These are phyloP conservation scores for Camelus dromedarius DNA, from an alignment of 2,113 vertebrate species.

Conservation along the genomic window DNA sequence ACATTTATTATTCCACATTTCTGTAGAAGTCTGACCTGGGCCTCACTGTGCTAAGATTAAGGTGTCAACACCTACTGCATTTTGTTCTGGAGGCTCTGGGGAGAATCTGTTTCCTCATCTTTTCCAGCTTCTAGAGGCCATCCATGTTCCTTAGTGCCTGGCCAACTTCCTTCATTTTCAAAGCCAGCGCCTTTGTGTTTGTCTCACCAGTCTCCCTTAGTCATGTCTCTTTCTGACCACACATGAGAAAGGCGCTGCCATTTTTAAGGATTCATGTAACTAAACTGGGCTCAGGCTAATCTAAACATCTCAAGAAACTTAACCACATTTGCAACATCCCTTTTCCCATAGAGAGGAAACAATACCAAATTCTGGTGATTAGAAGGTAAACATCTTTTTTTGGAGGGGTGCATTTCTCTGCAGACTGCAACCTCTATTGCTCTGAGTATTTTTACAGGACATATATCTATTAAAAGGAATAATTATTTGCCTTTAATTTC, in stretches of 20 bases:
- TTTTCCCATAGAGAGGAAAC: background rate
- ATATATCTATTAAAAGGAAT: background rate
- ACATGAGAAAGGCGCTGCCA: background rate
- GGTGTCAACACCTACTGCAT: fast-evolving
- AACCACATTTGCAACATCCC: background rate
- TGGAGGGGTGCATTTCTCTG: fast-evolving
- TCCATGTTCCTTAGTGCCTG: background rate
- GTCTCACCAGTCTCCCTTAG: background rate
- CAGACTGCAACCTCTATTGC: background rate
- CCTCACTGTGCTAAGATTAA: background rate
- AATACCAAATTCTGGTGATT: background rate
- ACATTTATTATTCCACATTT: background rate
- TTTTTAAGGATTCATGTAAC: background rate
- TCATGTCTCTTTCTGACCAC: background rate
- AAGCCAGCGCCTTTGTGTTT: background rate
- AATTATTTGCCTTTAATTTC: background rate
- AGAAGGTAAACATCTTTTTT: fast-evolving
- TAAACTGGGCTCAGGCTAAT: background rate
- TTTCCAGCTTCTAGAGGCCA: background rate
- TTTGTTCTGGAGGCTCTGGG: background rate
- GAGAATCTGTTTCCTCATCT: background rate
- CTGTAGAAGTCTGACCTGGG: background rate
- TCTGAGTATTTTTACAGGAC: background rate
- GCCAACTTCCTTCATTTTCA: background rate
- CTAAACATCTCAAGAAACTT: background rate